Percentiles rank a stretch among this genome's conserved stretches.
Conservation (phyloP, 2,888 invertebrate species). For the Pocota personata region DNA sequence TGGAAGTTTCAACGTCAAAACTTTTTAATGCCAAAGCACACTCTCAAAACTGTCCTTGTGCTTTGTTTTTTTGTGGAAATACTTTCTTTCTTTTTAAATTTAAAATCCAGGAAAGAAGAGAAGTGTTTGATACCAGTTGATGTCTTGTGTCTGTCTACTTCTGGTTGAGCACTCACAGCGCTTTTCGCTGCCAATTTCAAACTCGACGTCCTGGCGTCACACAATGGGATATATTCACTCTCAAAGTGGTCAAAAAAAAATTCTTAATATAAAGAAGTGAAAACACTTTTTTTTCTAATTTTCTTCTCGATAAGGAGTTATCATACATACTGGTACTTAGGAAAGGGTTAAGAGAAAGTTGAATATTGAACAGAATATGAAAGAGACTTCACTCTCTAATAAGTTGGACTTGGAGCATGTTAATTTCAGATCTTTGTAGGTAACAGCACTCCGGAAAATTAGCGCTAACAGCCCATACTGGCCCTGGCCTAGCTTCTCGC, state of each 20-base stretch:
- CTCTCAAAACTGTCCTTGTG: constrained; percentile 11
- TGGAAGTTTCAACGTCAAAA: constrained; percentile 29
- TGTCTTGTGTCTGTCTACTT: background rate
- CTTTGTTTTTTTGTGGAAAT: background rate
- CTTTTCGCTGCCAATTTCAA: background rate
- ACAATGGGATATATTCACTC: background rate
- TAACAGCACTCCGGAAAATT: background rate
- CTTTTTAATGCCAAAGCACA: constrained; percentile 48
- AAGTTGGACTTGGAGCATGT: too few species aligned
- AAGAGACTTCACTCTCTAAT: too few species aligned
- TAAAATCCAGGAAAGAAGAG: background rate
- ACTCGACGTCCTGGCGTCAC: background rate
- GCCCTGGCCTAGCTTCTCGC: too few species aligned
- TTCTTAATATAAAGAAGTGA: background rate
- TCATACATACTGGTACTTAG: too few species aligned
- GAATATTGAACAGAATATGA: too few species aligned
- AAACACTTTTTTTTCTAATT: too few species aligned
- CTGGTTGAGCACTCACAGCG: background rate
- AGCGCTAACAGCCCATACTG: too few species aligned
- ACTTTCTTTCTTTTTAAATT: background rate
- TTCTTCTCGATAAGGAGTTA: too few species aligned
- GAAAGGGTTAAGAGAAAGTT: too few species aligned
- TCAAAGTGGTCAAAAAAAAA: background rate
- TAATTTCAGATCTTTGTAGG: too few species aligned
- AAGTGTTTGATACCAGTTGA: constrained; percentile 1